Base-by-base conservation (phyloP, 2,797 vertebrate species). In the Malurus leucopterus region DNA sequence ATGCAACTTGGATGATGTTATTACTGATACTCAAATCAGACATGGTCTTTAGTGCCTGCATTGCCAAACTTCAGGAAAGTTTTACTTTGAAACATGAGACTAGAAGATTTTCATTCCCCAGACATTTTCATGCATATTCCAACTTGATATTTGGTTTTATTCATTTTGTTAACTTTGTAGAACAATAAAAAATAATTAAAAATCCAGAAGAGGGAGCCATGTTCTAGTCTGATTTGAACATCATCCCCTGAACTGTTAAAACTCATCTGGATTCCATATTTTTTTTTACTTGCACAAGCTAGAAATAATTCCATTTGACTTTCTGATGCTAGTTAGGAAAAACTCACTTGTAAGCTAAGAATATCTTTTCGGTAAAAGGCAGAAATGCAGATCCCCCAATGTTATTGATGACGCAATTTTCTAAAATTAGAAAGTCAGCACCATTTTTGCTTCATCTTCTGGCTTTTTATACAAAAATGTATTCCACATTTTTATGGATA, bases 171-270 rank as follows among this genome's bases (percentile, higher is more conserved):
- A 82, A 65, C 36, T 15, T 4, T 32, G 23, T 13, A 83, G 23
- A 70, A 89, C 16, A 64, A 34, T 2, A 43, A 8, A 36, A 19
- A 71, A 47, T 43, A 38, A 54, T 11, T 46, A 11, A 30, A 54
- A 86, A 24, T 73, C 70, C 89, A 84, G 86, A 88, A 83, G 81
- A 76, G 65, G 84, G 78, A 93, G 84, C 41, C 65, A 29, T 36
- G 65, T 88, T 91, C 78, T 93, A 53, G 32, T 64, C 32, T 43
- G 32, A 65, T 73, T 59, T 57, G 29, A 53, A 34, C 72, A 36
- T 62, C 29, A 62, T 22, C 21, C 8, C 34, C 38, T 68, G 9
- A 77, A 69, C 51, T 65, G 13, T 46, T 89, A 57, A 88, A 53
- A 44, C 43, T 88, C 49, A 26, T 15, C 34, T 83, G 18, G n/a